phyloP scores from a whole-genome alignment of 2,888 invertebrate genomes.

The Clepsis dumicolana region DNA sequence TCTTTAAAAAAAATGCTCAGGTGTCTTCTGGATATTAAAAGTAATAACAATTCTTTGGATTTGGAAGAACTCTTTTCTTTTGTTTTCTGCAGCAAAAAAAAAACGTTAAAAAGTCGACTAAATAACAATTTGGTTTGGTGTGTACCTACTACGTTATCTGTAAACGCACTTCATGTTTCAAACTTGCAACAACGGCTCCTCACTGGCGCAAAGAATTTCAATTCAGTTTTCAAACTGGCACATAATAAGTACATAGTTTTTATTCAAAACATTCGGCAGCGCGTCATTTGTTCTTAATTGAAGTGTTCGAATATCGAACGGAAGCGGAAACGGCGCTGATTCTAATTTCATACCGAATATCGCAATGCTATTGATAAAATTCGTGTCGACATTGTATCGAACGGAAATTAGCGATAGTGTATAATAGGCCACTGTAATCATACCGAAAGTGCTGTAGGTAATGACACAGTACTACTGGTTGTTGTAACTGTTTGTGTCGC shows the following conservation, averaged over 20 bases:
- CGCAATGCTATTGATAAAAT: constrained; percentile 83
- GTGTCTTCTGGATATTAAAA: constrained; percentile 36
- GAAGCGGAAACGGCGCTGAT: constrained; percentile 85
- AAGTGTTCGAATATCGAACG: constrained; percentile 81
- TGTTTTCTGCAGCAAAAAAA: neutral
- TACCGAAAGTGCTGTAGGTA: constrained; percentile 34
- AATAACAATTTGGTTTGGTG: neutral
- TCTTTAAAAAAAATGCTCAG: constrained; percentile 41
- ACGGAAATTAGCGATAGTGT: constrained; percentile 82
- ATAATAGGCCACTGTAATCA: constrained; percentile 65
- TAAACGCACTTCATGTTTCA: neutral
- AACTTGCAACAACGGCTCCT: neutral
- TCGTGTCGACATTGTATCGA: constrained; percentile 79
- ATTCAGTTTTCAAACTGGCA: neutral
- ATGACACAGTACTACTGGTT: constrained; percentile 31
- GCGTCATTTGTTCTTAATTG: constrained; percentile 78
- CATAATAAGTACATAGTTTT: neutral
- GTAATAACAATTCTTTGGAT: constrained; percentile 10
- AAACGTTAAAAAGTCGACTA: neutral
- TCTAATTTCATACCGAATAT: constrained; percentile 84
- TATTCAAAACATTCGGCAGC: constrained; percentile 12
- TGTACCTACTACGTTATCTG: neutral
- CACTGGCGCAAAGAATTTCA: neutral
- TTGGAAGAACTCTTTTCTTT: neutral
- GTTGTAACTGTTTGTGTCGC: constrained; percentile 12